phyloP scores from a whole-genome alignment of 2,113 vertebrate species.

The Cyprinodon brontotheroides region DNA sequence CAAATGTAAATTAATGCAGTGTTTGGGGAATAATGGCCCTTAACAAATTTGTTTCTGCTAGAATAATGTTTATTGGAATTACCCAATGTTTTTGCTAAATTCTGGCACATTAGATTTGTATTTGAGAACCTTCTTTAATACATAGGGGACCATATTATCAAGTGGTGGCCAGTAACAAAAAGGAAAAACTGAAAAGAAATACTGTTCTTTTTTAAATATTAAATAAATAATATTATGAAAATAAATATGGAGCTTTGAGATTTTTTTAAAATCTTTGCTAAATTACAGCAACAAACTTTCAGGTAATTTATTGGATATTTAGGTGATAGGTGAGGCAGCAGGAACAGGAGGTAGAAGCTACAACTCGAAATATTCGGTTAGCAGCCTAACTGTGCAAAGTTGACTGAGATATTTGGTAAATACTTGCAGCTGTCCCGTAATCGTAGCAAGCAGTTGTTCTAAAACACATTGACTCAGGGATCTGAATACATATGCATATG shows the following conservation, averaged over 20 bases:
- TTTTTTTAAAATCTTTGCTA: not conserved
- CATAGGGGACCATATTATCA: not conserved
- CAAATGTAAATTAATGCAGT: conserved; percentile 11
- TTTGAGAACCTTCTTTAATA: not conserved
- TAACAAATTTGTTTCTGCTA: conserved; percentile 9
- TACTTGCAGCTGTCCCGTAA: too few species aligned
- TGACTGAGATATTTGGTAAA: too few species aligned
- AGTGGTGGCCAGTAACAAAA: not conserved
- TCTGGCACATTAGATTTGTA: not conserved
- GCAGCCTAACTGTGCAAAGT: too few species aligned
- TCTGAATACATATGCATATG: too few species aligned
- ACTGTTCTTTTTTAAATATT: not conserved
- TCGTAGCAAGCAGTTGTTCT: too few species aligned
- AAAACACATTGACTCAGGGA: too few species aligned
- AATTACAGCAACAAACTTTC: not conserved
- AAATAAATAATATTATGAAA: not conserved
- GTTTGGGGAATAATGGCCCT: conserved; percentile 18
- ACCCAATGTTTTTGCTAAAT: not conserved
- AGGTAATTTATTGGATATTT: too few species aligned
- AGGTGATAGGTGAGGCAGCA: too few species aligned
- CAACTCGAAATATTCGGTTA: too few species aligned
- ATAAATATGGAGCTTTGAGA: not conserved
- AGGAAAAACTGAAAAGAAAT: not conserved
- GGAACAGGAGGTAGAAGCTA: too few species aligned
- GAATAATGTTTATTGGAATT: not conserved